Evolutionary conservation across 1,140 invertebrate genomes (phyloP).

Genomic region (Gryon sp.): DNA sequence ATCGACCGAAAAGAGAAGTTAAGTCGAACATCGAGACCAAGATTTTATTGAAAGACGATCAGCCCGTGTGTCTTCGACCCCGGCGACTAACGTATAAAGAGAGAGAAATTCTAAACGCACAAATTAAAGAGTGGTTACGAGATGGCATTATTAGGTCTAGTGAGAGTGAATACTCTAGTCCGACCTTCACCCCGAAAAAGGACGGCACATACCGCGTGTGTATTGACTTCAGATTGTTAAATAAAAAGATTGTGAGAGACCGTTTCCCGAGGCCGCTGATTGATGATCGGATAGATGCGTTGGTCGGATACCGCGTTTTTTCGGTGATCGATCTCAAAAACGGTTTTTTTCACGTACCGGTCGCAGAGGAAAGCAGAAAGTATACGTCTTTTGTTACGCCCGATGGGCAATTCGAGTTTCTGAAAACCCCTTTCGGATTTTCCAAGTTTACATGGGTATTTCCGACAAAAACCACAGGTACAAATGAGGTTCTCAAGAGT

Average conservation of each 20-base stretch:
- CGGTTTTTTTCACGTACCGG: conserved; percentile 60
- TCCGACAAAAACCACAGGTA: background rate
- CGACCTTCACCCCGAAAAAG: conserved; percentile 78
- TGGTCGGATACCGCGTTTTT: conserved; percentile 57
- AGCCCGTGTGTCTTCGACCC: background rate
- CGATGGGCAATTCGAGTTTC: conserved; percentile 27
- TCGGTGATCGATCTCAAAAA: conserved; percentile 59
- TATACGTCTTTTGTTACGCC: conserved; percentile 69
- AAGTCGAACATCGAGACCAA: conserved; percentile 11
- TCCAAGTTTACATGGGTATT: too few relatives aligned
- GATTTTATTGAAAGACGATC: conserved; percentile 2
- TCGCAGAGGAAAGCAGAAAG: conserved; percentile 37
- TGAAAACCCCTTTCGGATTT: conserved; percentile 20
- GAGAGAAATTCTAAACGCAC: conserved; percentile 60
- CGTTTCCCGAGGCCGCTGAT: conserved; percentile 69
- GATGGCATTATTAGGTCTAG: conserved; percentile 65
- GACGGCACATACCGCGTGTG: conserved; percentile 76
- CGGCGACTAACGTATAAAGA: conserved; percentile 62
- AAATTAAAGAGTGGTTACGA: conserved; percentile 67
- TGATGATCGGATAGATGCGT: conserved; percentile 67
- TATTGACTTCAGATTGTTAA: conserved; percentile 79
- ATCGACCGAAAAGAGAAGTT: background rate
- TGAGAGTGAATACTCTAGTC: conserved; percentile 73
- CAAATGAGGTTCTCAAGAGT: background rate
- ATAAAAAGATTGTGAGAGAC: conserved; percentile 70